Base-by-base conservation (phyloP, 2,888 invertebrate genomes). In the Byasa hedistus region DNA sequence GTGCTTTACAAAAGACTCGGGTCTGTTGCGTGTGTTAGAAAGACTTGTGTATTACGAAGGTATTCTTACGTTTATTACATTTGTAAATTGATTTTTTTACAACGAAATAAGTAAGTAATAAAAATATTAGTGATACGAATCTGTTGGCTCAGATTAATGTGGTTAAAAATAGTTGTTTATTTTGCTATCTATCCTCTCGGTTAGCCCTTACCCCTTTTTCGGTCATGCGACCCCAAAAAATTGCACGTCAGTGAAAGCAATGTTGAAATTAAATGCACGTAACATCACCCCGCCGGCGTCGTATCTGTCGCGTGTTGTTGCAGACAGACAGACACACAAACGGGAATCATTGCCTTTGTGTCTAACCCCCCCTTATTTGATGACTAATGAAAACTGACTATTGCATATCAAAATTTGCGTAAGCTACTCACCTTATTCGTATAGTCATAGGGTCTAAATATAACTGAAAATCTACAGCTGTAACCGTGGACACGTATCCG, bases 231-330 rank as follows among this genome's bases (percentile, higher is more conserved):
- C 23, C 66, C 69, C 61, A 51, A 64, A 59, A 66, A 70, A 69
- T 64, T 71, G 69, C 57, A 72, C 48, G 68, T 71, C 71, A 68
- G 67, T 57, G 72, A 76, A 75, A 75, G 72, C 69, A 69, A 73
- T 73, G 73, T 73, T 74, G 75, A 80, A 84, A 86, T 83, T 81
- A 80, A 83, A 84, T 79, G 80, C 75, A 75, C 76, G 75, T 76
- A 79, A 79, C 72, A 64, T 69, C 73, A 71, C 77, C 80, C 85
- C 84, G 83, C 81, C 82, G 79, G 78, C 79, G 76, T 81, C 79
- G 76, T 84, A 86, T 87, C 87, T 85, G 82, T 81, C 79, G 81
- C 78, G 78, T 84, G 86, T 87, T 84, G 86, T 87, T 86, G 78
- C 87, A 89, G 79, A 81, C 84, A 88, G 78, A 81, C 84, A 74